phyloP scores from a whole-genome alignment of 2,113 vertebrate genomes.

The Calidris pygmaea region DNA sequence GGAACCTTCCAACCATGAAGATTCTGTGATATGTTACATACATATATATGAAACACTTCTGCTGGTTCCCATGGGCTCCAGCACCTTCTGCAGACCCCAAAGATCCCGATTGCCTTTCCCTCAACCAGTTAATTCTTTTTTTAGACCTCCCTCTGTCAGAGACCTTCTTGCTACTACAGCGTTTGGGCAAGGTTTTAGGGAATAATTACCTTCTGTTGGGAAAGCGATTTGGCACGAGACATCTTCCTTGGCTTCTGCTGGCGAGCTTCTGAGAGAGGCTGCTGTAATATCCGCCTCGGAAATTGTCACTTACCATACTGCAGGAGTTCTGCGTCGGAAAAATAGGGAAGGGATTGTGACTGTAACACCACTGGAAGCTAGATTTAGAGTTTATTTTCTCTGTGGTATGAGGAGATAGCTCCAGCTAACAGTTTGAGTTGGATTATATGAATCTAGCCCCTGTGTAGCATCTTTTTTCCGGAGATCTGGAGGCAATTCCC shows the following conservation, averaged over 20 bases:
- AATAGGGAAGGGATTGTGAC: background rate
- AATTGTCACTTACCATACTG: background rate
- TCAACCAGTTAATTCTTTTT: slow-evolving; percentile 51
- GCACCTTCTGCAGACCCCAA: background rate
- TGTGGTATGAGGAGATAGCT: background rate
- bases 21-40: background rate
- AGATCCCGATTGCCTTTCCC: slow-evolving; percentile 26
- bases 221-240: slow-evolving; percentile 55
- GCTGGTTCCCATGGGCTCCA: background rate
- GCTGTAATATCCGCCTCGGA: slow-evolving; percentile 28
- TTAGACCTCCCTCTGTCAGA: slow-evolving; percentile 41
- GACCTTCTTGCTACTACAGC: slow-evolving; percentile 27
- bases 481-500: background rate
- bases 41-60: background rate
- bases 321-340: background rate
- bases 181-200: slow-evolving; percentile 59
- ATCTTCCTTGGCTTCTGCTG: slow-evolving; percentile 25
- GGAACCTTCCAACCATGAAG: no score
- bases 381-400: background rate
- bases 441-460: background rate
- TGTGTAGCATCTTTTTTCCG: background rate
- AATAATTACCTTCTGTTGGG: slow-evolving; percentile 68
- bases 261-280: background rate
- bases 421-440: background rate
- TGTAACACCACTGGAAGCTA: background rate